phyloP scores from a whole-genome alignment of 1,140 invertebrate genomes.

The Scaptomyza montana region DNA sequence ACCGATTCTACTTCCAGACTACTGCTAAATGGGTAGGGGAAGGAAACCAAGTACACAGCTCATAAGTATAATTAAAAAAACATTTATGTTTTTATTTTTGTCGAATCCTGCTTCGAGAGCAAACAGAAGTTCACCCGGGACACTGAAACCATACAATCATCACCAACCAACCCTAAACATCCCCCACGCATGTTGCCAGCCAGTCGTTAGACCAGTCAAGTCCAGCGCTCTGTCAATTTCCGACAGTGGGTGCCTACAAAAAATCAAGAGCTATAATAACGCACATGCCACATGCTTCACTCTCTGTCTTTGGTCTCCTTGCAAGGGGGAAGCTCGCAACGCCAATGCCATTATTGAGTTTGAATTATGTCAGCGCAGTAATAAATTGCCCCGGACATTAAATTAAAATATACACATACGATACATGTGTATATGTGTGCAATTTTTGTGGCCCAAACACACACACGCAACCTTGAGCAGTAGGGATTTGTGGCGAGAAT shows the following conservation, averaged over 20 bases:
- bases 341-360: constrained; percentile 68
- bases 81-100: constrained; percentile 61
- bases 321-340: constrained; percentile 1
- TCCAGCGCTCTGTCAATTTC: constrained; percentile 30
- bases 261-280: constrained; percentile 52
- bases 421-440: constrained; percentile 26
- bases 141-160: constrained; percentile 7
- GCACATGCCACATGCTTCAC: constrained; percentile 39
- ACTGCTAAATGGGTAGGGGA: constrained; percentile 25
- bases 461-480: constrained; percentile 8
- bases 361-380: constrained; percentile 75
- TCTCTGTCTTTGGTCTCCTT: background rate
- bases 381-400: constrained; percentile 71
- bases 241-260: constrained; percentile 8
- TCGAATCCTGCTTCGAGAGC: constrained; percentile 43
- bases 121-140: constrained; percentile 35
- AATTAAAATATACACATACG: constrained; percentile 69
- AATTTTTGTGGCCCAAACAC: constrained; percentile 26
- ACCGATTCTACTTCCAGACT: constrained; percentile 36
- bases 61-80: constrained; percentile 72
- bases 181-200: background rate
- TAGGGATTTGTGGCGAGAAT: constrained; percentile 46
- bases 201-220: constrained; percentile 19
- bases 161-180: background rate
- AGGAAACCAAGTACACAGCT: constrained; percentile 11